A percentile compares a stretch with the other conserved stretches of the same genome.
These are phyloP conservation scores for Carcinoscorpius rotundicauda DNA, from an alignment of 1,140 invertebrate species.

Conservation along the genomic window DNA sequence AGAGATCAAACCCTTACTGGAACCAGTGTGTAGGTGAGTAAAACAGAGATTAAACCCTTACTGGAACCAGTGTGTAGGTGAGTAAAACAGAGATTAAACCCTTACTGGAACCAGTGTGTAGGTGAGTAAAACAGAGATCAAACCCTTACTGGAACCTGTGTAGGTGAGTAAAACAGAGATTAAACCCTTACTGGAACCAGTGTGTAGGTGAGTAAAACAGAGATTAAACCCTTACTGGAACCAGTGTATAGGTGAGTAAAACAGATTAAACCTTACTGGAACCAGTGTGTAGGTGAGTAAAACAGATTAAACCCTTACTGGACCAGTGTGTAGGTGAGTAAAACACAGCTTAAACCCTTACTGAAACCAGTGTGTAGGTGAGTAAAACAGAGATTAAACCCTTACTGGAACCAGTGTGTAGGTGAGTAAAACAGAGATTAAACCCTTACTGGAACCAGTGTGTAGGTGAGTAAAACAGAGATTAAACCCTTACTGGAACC, in stretches of 20 bases:
- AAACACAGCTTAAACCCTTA: conserved; percentile 29
- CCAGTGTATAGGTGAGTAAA: conserved; percentile 46
- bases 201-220: conserved; percentile 42
- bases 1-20: conserved; percentile 37
- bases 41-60: conserved; percentile 29
- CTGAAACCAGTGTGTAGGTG: conserved; percentile 55
- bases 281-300: conserved; percentile 49
- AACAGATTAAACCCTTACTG: conserved; percentile 36
- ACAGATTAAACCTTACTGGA: conserved; percentile 40
- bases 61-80: conserved; percentile 55
- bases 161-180: conserved; percentile 31
- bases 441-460: conserved; percentile 57
- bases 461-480: conserved; percentile 33
- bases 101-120: conserved; percentile 59
- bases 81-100: conserved; percentile 6
- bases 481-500: conserved; percentile 46
- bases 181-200: conserved; percentile 48
- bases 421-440: conserved; percentile 24
- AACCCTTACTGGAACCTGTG: conserved; percentile 56
- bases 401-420: conserved; percentile 59
- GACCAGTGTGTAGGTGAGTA: conserved; percentile 49
- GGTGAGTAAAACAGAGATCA: conserved; percentile 24
- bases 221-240: conserved; percentile 44
- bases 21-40: conserved; percentile 52
- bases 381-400: conserved; percentile 6